Conservation (phyloP, 1,140 invertebrate species). For the Trichonephila clavata region DNA sequence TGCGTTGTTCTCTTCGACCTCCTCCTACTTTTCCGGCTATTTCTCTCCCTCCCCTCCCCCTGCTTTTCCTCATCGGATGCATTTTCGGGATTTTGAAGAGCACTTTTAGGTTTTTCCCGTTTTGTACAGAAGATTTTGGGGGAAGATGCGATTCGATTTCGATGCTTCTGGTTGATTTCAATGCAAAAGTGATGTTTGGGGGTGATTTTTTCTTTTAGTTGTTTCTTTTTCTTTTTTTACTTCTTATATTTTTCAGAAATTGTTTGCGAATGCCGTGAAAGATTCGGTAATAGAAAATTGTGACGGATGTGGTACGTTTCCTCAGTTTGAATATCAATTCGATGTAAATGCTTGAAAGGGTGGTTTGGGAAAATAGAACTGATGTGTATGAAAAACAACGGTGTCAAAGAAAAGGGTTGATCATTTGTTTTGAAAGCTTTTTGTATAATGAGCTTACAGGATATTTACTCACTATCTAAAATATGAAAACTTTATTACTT, state of each 20-base stretch:
- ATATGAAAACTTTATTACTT: too few species aligned
- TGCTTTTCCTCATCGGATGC: slow-evolving; percentile 52
- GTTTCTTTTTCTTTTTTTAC: background rate
- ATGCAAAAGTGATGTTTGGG: slow-evolving; percentile 66
- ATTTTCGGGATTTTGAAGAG: slow-evolving; percentile 59
- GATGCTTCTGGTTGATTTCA: slow-evolving; percentile 46
- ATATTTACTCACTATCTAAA: too few species aligned
- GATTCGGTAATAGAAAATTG: slow-evolving; percentile 7
- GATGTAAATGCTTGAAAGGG: background rate
- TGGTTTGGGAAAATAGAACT: background rate
- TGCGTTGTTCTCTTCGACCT: slow-evolving; percentile 74
- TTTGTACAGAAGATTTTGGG: background rate
- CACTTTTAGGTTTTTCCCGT: slow-evolving; percentile 27
- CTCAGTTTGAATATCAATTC: slow-evolving; percentile 12
- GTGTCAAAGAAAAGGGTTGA: background rate
- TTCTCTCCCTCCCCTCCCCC: slow-evolving; percentile 63
- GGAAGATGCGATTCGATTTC: slow-evolving; percentile 36
- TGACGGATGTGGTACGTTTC: background rate
- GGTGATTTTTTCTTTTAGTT: background rate
- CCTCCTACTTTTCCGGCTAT: slow-evolving; percentile 77
- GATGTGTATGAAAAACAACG: background rate
- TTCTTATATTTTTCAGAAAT: background rate
- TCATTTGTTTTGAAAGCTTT: too few species aligned
- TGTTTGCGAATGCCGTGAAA: slow-evolving; percentile 6
- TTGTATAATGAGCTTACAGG: too few species aligned